phyloP scores from a whole-genome alignment of 2,888 invertebrate genomes.

The Cosmopolites sordidus region DNA sequence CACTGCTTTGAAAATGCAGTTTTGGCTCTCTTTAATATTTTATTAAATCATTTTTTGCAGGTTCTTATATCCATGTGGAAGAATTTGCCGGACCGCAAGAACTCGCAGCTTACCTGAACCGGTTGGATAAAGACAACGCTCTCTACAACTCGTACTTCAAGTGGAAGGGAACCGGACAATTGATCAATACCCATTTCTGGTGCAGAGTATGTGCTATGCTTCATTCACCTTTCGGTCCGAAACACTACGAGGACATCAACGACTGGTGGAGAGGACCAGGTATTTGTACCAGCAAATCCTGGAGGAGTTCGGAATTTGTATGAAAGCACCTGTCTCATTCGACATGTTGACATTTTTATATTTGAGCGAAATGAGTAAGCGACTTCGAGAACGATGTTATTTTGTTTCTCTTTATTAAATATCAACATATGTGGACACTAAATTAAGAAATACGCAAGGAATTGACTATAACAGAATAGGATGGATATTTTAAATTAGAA shows the following conservation, averaged over 20 bases:
- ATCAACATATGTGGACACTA: too few relatives aligned
- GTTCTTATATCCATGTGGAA: conserved; percentile 93
- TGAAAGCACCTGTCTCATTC: too few relatives aligned
- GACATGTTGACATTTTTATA: too few relatives aligned
- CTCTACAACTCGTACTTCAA: conserved; percentile 93
- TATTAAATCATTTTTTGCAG: conserved; percentile 21
- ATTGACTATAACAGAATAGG: too few relatives aligned
- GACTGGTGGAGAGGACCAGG: conserved; percentile 88
- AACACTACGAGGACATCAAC: conserved; percentile 77
- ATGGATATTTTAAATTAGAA: too few relatives aligned
- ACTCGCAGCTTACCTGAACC: conserved; percentile 79
- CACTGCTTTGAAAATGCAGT: too few relatives aligned
- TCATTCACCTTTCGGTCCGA: conserved; percentile 58
- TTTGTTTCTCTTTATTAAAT: too few relatives aligned
- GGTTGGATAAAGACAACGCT: conserved; percentile 80
- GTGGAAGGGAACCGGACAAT: conserved; percentile 89
- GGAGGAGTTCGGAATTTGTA: conserved; percentile 49
- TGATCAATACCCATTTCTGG: conserved; percentile 94
- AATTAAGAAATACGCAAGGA: too few relatives aligned
- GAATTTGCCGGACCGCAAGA: conserved; percentile 86
- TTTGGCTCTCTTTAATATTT: too few relatives aligned
- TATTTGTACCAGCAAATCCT: conserved; percentile 72
- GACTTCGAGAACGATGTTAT: too few relatives aligned
- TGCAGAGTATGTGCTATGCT: conserved; percentile 85
- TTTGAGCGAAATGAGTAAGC: too few relatives aligned